A percentile compares a stretch with the other conserved stretches of the same genome.
These are phyloP conservation scores for Amphipoea oculea DNA, from an alignment of 2,888 invertebrate genomes.

Conservation along the genomic window DNA sequence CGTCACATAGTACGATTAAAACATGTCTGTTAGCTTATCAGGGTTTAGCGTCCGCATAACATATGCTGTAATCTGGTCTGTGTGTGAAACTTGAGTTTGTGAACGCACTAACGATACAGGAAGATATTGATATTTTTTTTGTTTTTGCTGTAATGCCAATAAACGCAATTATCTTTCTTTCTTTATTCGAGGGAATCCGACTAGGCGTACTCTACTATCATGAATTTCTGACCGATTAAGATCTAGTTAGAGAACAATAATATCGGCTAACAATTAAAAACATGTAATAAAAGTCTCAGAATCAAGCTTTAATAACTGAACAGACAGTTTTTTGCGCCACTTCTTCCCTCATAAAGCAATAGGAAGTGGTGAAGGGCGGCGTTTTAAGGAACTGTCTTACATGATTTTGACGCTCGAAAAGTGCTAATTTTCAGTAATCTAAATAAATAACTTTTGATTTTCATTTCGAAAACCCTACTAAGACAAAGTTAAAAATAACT, in stretches of 20 bases:
- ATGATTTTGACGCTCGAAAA: too few species aligned
- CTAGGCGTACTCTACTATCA: neutral
- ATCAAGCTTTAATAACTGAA: too few species aligned
- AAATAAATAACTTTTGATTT: neutral
- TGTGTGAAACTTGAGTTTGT: neutral
- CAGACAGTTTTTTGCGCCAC: too few species aligned
- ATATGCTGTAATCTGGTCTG: neutral
- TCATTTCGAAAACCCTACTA: neutral
- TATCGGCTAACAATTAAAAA: neutral
- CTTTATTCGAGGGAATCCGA: neutral
- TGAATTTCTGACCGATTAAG: too few species aligned
- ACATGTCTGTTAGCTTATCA: slow-evolving; percentile 27
- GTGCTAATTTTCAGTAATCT: too few species aligned
- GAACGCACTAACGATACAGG: neutral
- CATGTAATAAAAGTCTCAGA: too few species aligned
- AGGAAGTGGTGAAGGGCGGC: too few species aligned
- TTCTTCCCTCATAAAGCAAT: too few species aligned
- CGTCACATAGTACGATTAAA: slow-evolving; percentile 11
- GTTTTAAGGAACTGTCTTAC: too few species aligned
- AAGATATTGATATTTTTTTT: too few species aligned
- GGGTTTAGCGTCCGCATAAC: slow-evolving; percentile 19
- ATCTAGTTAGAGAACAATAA: neutral
- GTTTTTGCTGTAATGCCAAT: too few species aligned
- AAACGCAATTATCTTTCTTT: too few species aligned
- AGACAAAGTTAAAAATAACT: neutral